Evolutionary conservation across 2,113 vertebrate genomes (phyloP).

Genomic region (Galeopterus variegatus): DNA sequence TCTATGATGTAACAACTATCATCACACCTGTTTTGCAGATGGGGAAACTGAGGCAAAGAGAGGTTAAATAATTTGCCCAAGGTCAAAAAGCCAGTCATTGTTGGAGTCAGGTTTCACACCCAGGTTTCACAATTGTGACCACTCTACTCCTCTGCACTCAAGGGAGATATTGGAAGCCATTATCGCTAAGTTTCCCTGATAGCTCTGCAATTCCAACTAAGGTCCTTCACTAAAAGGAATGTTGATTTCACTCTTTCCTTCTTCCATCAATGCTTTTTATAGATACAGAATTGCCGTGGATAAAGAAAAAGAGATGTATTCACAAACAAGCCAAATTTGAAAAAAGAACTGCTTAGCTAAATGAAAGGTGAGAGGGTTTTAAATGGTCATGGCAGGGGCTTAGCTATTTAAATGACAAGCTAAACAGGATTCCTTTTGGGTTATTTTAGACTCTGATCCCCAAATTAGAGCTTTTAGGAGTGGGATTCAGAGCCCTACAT

Average conservation of each 20-base stretch:
- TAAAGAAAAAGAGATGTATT: conserved; percentile 63
- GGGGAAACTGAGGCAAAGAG: neutral
- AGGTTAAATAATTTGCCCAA: neutral
- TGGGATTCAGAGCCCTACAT: conserved; percentile 66
- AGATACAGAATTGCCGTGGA: neutral
- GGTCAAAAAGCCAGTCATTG: neutral
- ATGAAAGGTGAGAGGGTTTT: conserved; percentile 80
- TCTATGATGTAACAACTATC: neutral
- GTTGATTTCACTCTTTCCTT: conserved; percentile 26
- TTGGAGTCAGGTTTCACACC: neutral
- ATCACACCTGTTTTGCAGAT: neutral
- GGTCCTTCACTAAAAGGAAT: neutral
- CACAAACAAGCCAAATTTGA: conserved; percentile 70
- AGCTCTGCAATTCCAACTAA: neutral
- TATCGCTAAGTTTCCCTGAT: neutral
- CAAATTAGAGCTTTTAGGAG: conserved; percentile 81
- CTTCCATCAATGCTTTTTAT: conserved; percentile 51
- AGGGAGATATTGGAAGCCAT: neutral
- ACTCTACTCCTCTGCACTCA: neutral
- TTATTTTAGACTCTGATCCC: conserved; percentile 72
- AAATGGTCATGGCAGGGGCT: conserved; percentile 45
- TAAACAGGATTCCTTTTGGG: conserved; percentile 65
- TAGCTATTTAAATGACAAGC: conserved; percentile 77
- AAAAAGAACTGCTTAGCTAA: conserved; percentile 81
- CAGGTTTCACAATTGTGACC: neutral